A percentile compares a stretch with the other conserved stretches of the same genome.
Evolutionary conservation across 2,113 vertebrate species (phyloP).

Genomic region (Lates calcarifer): DNA sequence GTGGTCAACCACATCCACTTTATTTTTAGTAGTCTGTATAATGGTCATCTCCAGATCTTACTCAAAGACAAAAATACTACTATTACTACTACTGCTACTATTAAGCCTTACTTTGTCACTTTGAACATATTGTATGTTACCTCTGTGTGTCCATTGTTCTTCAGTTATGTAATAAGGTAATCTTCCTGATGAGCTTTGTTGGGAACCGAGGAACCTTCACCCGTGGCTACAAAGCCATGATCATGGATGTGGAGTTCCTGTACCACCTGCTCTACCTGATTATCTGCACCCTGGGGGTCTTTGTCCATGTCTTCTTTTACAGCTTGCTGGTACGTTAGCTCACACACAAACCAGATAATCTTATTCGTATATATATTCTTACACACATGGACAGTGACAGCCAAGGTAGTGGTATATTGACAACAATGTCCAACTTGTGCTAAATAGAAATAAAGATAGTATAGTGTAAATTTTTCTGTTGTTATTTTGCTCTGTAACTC

Average conservation of each 20-base stretch:
- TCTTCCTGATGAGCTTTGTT: conserved; percentile 98
- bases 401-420: not conserved
- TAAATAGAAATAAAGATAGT: not conserved
- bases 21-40: not conserved
- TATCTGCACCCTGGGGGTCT: conserved; percentile 95
- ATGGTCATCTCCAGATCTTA: not conserved
- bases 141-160: conserved; percentile 22
- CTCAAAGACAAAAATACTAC: not conserved
- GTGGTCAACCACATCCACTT: not conserved
- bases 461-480: not conserved
- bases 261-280: conserved; percentile 97
- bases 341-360: conserved; percentile 2
- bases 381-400: not conserved
- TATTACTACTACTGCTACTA: not conserved
- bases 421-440: not conserved
- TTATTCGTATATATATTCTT: not conserved
- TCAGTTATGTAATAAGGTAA: conserved; percentile 96
- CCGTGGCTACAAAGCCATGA: conserved; percentile 94
- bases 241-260: conserved; percentile 97
- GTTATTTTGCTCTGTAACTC: not conserved
- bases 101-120: not conserved
- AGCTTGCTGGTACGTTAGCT: conserved; percentile 91
- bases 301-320: conserved; percentile 99
- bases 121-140: not conserved
- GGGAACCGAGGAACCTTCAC: conserved; percentile 98